A percentile compares a stretch with the other conserved stretches of the same genome.
Evolutionary conservation across 2,888 invertebrate genomes (phyloP).

Genomic region (Rhyacophila evoluta): DNA sequence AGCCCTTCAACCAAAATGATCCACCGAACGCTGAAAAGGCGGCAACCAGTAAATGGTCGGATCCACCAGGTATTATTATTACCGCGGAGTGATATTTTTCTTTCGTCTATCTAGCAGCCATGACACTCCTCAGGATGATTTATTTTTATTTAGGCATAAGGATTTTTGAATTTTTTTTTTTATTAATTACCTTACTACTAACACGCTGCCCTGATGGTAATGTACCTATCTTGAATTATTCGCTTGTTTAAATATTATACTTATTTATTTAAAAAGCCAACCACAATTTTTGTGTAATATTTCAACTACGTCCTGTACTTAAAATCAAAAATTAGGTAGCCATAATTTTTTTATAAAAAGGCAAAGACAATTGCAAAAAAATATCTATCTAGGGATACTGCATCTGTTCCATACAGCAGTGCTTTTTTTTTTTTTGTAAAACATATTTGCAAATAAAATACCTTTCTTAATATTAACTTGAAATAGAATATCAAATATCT

Average conservation of each 20-base stretch:
- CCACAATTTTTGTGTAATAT: neutral
- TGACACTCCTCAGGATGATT: neutral
- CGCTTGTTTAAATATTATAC: neutral
- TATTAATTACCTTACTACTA: neutral
- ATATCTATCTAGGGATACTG: too few species aligned
- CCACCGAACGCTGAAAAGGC: slow-evolving; percentile 44
- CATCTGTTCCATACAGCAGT: too few species aligned
- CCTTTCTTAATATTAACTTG: too few species aligned
- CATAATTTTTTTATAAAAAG: too few species aligned
- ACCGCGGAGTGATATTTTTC: neutral
- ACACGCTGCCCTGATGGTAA: neutral
- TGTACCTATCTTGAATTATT: neutral
- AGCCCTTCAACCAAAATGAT: slow-evolving; percentile 39
- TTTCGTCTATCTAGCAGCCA: neutral
- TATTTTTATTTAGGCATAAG: neutral
- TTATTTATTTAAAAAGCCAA: neutral
- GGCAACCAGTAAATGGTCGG: slow-evolving; percentile 51
- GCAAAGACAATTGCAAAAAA: too few species aligned
- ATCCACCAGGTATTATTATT: slow-evolving; percentile 50
- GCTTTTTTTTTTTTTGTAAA: too few species aligned
- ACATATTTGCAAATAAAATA: too few species aligned
- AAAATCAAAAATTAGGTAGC: too few species aligned
- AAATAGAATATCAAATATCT: too few species aligned
- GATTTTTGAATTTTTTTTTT: neutral
- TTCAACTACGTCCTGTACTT: too few species aligned